Base-by-base conservation (phyloP, 1,140 invertebrate species). In the Drosophila neocordata region DNA sequence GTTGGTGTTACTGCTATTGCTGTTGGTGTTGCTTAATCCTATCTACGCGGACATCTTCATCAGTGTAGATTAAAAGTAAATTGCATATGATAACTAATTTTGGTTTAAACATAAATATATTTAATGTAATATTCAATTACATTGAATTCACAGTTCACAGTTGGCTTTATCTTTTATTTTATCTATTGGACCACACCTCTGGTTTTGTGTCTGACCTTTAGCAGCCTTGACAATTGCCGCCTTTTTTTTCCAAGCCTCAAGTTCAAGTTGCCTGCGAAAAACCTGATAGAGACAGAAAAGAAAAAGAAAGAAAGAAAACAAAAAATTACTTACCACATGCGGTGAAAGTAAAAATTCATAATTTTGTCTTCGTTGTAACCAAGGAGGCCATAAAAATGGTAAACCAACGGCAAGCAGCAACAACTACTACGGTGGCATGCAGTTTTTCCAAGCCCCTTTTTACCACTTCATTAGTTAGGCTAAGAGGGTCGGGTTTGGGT, bases 291-390 rank as follows among this genome's bases (percentile, higher is more conserved):
- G 3, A 20, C 9, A 44, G 22, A 11, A 18, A 44, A 7, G 1
- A 15, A 2, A 15, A 6, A 15, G 41, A 15, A 20, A 8, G 31
- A 44, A 62, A 20, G 61, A 74, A 74, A 59, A 58, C 74, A 74
- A 51, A 48, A 48, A 48, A 59, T 59, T 24, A 18, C 34, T 72
- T 77, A 68, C 85, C 84, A 83, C 84, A 88, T 90, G 89, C 77
- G 89, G 89, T 90, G 89, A 90, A 90, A 90, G 89, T 90, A 90
- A 90, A 90, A 90, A 89, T 89, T 89, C 89, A 90, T 84, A 90
- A 87, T 90, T 90, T 87, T 79, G 35, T 64, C 59, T 62, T 51
- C 34, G n/a, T 51, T 13, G 15, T 48, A 27, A 41, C 68, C 75
- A 71, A 79, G 66, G 82, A 87, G 77, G 82, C 81, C 73, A 81